Base-by-base conservation (phyloP, 2,888 invertebrate species). In the Graphium colonna region DNA sequence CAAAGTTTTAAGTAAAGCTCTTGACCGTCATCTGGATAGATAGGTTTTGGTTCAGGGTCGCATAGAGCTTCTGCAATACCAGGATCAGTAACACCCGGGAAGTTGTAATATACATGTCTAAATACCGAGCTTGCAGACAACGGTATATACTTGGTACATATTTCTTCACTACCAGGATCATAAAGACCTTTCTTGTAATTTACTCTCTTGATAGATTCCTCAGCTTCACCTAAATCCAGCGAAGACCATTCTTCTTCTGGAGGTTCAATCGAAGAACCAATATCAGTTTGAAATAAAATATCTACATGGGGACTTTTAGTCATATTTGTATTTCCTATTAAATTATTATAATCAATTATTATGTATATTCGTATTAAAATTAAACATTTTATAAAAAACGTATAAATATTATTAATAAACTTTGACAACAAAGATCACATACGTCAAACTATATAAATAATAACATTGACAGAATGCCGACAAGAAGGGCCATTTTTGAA, bases 1-100 rank as follows among this genome's bases (percentile, higher is more conserved):
- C 78, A 77, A 3, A 73, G 38, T 7, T 59, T 64, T 42, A 75
- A 48, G 52, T 79, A 77, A 3, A 73, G 57, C n/a, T 78, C 71
- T 60, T 73, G 76, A 0, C 79, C 78, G 47, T 77, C 75, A 38
- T 66, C 66, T 2, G 67, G 52, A 48, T 69, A 75, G 54, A 57
- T 65, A 18, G 63, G 60, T 51, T 54, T 57, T 8, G 67, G 65
- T 51, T 65, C 62, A n/a, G 72, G 68, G n/a, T 63, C 48, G 2
- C 65, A 46, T 9, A 78, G 59, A 16, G 76, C 75, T 12, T 67
- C 63, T 45, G 61, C 26, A 21, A 77, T 69, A 10, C 77, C 78
- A 7, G 76, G 75, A 44, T 79, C 74, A 3, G 13, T 36, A 16
- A 78, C 56, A 1, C 63, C 60, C 9, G 77, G 78, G 49, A 75